Conservation (phyloP, 2,113 vertebrate genomes). For the Hiodon alosoides region DNA sequence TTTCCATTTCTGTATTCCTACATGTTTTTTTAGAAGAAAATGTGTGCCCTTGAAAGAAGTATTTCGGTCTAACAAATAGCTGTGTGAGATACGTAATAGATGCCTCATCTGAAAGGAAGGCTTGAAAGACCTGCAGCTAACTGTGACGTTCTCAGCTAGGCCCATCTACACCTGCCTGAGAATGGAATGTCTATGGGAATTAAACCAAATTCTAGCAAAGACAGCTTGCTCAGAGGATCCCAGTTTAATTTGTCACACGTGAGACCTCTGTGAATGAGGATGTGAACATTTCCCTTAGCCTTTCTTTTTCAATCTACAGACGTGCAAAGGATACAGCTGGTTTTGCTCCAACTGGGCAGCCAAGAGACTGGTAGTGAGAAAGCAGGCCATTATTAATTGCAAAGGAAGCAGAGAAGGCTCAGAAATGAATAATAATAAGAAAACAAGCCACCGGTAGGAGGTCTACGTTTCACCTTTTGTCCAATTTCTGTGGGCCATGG, state of each 20-base stretch:
- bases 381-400: slow-evolving; percentile 30
- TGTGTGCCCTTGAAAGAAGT: not conserved
- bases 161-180: not conserved
- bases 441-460: slow-evolving; percentile 35
- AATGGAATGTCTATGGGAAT: not conserved
- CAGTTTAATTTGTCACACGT: slow-evolving; percentile 48
- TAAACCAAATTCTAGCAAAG: slow-evolving; percentile 21
- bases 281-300: slow-evolving; percentile 40
- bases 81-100: slow-evolving; percentile 37
- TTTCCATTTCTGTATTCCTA: not conserved
- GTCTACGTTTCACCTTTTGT: slow-evolving; percentile 18
- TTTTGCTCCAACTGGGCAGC: slow-evolving; percentile 34
- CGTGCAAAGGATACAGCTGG: slow-evolving; percentile 31
- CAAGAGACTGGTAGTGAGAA: slow-evolving; percentile 37
- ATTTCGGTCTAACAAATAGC: slow-evolving; percentile 11
- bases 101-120: slow-evolving; percentile 37
- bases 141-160: slow-evolving; percentile 15
- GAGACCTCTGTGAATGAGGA: slow-evolving; percentile 28
- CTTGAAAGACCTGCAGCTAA: slow-evolving; percentile 20
- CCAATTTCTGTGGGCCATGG: slow-evolving; percentile 9
- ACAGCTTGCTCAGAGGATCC: slow-evolving; percentile 42
- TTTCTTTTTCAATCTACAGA: slow-evolving; percentile 35
- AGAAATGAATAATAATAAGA: slow-evolving; percentile 27
- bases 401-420: slow-evolving; percentile 30
- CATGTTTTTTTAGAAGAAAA: not conserved